Percentiles rank a stretch among this genome's conserved stretches.
These are phyloP conservation scores for Microctenopoma steveboyesi DNA, from an alignment of 2,797 vertebrate species.

Conservation along the genomic window DNA sequence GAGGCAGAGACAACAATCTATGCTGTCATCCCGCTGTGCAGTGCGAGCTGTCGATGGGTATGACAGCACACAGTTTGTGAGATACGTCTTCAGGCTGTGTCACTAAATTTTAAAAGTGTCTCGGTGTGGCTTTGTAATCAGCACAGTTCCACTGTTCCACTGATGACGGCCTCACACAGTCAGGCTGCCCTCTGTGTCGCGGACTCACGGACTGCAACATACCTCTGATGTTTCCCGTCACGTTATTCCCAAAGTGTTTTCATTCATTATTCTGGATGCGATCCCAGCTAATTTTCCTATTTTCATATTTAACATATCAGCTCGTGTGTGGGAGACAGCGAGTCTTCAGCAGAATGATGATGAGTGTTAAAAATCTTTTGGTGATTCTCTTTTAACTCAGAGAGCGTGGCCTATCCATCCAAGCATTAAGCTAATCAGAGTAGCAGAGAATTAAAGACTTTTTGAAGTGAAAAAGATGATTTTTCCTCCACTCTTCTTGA, in stretches of 20 bases:
- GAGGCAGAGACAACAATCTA: slow-evolving; percentile 42
- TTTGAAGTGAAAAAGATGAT: slow-evolving; percentile 64
- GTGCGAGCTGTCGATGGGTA: slow-evolving; percentile 43
- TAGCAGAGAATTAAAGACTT: slow-evolving; percentile 56
- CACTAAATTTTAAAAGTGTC: slow-evolving; percentile 54
- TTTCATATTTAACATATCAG: slow-evolving; percentile 34
- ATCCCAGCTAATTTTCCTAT: slow-evolving; percentile 25
- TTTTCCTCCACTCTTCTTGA: slow-evolving; percentile 57
- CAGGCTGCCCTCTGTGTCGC: slow-evolving; percentile 5
- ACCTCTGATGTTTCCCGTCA: slow-evolving; percentile 17
- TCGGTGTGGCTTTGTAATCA: slow-evolving; percentile 50
- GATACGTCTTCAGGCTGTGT: slow-evolving; percentile 47
- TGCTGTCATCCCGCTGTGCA: slow-evolving; percentile 46
- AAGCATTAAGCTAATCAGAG: slow-evolving; percentile 67
- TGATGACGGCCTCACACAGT: slow-evolving; percentile 35
- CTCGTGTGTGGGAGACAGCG: slow-evolving; percentile 20
- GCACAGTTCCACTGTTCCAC: slow-evolving; percentile 17
- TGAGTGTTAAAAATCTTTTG: slow-evolving; percentile 46
- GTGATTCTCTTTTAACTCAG: slow-evolving; percentile 60
- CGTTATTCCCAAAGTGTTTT: slow-evolving; percentile 36
- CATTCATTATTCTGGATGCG: slow-evolving; percentile 35
- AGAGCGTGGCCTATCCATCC: slow-evolving; percentile 51
- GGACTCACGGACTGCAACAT: not conserved
- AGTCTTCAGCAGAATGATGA: slow-evolving; percentile 42
- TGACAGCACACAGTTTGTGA: slow-evolving; percentile 59